Conservation (phyloP, 2,113 vertebrate species). For the Oryctolagus cuniculus region DNA sequence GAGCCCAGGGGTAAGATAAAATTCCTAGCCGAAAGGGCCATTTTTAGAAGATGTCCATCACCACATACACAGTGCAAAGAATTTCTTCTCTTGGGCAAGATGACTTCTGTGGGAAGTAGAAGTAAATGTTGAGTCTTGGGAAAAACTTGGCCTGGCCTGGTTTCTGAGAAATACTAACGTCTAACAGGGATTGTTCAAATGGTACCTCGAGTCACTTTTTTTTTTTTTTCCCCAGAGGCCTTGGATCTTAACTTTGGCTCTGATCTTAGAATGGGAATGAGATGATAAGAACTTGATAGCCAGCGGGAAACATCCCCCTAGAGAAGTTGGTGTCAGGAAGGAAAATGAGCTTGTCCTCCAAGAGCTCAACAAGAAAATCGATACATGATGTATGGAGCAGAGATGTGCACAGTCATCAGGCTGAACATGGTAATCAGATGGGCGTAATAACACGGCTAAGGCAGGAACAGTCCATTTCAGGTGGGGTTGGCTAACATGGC, state of each 20-base stretch:
- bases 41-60: not conserved
- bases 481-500: fast-evolving
- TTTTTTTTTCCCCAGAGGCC: not conserved
- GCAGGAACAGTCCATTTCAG: not conserved
- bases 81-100: conserved; percentile 14
- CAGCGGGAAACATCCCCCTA: not conserved
- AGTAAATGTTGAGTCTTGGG: not conserved
- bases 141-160: not conserved
- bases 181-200: not conserved
- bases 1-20: not conserved
- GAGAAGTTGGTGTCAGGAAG: not conserved
- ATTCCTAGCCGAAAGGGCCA: not conserved
- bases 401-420: not conserved
- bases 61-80: not conserved
- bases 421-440: not conserved
- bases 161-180: not conserved
- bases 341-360: conserved; percentile 30
- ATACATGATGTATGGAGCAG: not conserved
- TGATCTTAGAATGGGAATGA: not conserved
- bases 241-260: not conserved
- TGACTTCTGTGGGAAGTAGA: not conserved
- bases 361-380: not conserved
- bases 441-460: not conserved
- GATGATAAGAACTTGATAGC: not conserved
- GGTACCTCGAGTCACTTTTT: not conserved